Base-by-base conservation (phyloP, 2,888 invertebrate species). In the Euphydryas editha region DNA sequence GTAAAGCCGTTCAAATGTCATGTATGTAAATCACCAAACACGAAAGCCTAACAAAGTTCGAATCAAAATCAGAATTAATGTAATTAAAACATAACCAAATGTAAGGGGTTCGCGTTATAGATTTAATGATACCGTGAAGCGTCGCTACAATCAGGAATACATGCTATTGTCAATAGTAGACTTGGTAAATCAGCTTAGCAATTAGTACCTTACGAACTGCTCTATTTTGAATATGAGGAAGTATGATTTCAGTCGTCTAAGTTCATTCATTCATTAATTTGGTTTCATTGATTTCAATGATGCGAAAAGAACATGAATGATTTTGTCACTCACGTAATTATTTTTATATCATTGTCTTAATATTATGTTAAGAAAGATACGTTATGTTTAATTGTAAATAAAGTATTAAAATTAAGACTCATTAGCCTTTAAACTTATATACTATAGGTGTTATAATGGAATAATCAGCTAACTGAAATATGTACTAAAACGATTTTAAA, bases 131-230 rank as follows among this genome's bases (percentile, higher is more conserved):
- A 36, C 54, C 36, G 18, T 54, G 54, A 51, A 51, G n/a, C 24
- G 17, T n/a, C 24, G 17, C 54, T 36, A 36, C 30, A 36, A 54
- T 54, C 54, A 54, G 30, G 54, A 24, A 36, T 54, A 54, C 11
- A 36, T 8, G 54, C 30, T 8, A 30, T n/a, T 57, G 62, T 62
- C 57, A 57, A 56, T 57, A 62, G 47, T 46, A 39, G 56, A 5
- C 17, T 11, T 11, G 36, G 17, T 39, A 37, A 37, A 56, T 62
- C 47, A 54, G 57, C 57, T 46, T 57, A 39, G 56, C 20, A 57
- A 62, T 62, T 56, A 54, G 20, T 17, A 39, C 13, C 47, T 62
- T 46, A 62, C 46, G 21, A 42, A 59, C 46, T 39, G 44, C 10
- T 46, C 44, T 20, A 18, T 13, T 24, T 30, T 46, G 44, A 17